Conservation (phyloP, 2,888 invertebrate species). For the Drosophila vallismaia region DNA sequence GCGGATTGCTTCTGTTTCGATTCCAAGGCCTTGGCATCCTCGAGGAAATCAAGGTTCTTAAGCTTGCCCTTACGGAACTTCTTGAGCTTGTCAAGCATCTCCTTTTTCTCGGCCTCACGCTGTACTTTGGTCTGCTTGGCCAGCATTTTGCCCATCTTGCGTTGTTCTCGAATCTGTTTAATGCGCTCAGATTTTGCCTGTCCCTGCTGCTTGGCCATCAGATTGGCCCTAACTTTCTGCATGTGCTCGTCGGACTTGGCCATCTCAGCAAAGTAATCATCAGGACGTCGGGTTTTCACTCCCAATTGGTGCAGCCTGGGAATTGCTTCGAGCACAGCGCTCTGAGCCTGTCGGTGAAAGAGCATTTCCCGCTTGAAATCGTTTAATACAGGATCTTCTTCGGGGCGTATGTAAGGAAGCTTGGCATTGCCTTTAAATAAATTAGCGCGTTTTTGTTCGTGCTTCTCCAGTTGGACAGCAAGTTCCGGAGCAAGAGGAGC, state of each 20-base stretch:
- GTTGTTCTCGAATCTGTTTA: slow-evolving; percentile 93
- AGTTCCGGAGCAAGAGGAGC: slow-evolving; percentile 94
- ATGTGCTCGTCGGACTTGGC: slow-evolving; percentile 98
- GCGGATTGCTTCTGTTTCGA: slow-evolving; percentile 81
- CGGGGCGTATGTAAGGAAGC: slow-evolving; percentile 86
- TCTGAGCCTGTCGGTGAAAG: slow-evolving; percentile 94
- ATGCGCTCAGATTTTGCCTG: slow-evolving; percentile 95
- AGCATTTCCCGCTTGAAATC: slow-evolving; percentile 96
- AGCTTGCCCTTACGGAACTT: slow-evolving; percentile 94
- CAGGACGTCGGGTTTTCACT: slow-evolving; percentile 92
- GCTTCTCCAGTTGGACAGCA: slow-evolving; percentile 90
- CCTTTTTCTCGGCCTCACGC: slow-evolving; percentile 94
- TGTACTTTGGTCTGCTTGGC: slow-evolving; percentile 93
- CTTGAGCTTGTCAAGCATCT: slow-evolving; percentile 96
- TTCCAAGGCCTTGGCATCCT: slow-evolving; percentile 86
- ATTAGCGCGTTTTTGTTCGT: slow-evolving; percentile 88
- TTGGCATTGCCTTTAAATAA: slow-evolving; percentile 89
- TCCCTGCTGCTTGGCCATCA: slow-evolving; percentile 92
- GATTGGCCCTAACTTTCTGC: slow-evolving; percentile 94
- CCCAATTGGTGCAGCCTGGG: slow-evolving; percentile 90
- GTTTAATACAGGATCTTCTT: slow-evolving; percentile 92
- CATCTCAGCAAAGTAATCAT: slow-evolving; percentile 99
- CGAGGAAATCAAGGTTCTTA: slow-evolving; percentile 91
- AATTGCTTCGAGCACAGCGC: slow-evolving; percentile 92
- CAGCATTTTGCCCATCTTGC: slow-evolving; percentile 96